These are phyloP conservation scores for Cyclargus thomasi DNA, from an alignment of 1,140 invertebrate species.

Conservation along the genomic window DNA sequence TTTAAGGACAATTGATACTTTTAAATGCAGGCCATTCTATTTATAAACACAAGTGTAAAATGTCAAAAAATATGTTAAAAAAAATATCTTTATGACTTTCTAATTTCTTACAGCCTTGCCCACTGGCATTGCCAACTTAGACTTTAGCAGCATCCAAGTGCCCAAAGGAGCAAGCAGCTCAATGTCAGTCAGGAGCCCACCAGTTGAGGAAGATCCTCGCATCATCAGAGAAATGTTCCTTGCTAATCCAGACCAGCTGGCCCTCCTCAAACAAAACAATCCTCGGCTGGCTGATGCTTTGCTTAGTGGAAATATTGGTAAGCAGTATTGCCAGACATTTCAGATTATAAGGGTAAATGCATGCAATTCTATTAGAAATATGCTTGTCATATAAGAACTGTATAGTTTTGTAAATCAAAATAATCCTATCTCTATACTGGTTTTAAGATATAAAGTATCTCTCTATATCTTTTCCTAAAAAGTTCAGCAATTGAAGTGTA, in stretches of 20 bases:
- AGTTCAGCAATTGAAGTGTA: no score
- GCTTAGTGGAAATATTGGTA: slow-evolving; percentile 86
- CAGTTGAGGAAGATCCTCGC: slow-evolving; percentile 89
- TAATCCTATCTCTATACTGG: slow-evolving; percentile 1
- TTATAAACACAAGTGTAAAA: slow-evolving; percentile 29
- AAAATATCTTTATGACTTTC: slow-evolving; percentile 27
- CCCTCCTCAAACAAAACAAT: slow-evolving; percentile 95
- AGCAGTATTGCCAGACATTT: slow-evolving; percentile 23
- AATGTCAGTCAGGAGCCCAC: slow-evolving; percentile 65
- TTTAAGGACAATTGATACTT: slow-evolving; percentile 1
- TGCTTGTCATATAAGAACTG: no score
- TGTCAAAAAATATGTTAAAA: slow-evolving; percentile 20
- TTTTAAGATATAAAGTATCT: no score
- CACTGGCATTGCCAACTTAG: slow-evolving; percentile 74
- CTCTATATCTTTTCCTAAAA: no score
- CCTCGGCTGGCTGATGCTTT: slow-evolving; percentile 93
- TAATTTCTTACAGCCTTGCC: slow-evolving; percentile 51
- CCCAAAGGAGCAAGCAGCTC: slow-evolving; percentile 74
- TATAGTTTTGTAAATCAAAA: slow-evolving; percentile 5
- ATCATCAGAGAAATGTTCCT: slow-evolving; percentile 92
- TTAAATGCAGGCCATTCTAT: slow-evolving; percentile 26
- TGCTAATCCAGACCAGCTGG: slow-evolving; percentile 93
- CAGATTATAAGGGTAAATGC: no score
- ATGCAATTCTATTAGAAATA: no score
- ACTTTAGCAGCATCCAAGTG: slow-evolving; percentile 91